A percentile compares a stretch with the other conserved stretches of the same genome.
Conservation (phyloP, 2,113 vertebrate species). For the Calypte anna region DNA sequence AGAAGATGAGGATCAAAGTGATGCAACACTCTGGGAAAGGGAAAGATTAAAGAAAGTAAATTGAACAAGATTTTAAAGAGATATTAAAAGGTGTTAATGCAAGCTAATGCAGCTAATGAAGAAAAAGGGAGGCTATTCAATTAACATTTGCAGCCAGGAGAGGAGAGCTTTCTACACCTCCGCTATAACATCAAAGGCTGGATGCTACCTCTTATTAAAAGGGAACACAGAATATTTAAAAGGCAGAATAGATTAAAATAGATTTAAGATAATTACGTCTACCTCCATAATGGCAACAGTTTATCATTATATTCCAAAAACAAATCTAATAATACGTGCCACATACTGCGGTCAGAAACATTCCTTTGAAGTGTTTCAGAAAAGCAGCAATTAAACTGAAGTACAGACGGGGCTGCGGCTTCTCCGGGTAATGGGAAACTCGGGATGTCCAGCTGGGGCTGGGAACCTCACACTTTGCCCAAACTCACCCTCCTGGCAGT, state of each 20-base stretch:
- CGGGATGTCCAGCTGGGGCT: not conserved
- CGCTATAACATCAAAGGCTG: conserved; percentile 79
- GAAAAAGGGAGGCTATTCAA: conserved; percentile 78
- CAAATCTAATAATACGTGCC: conserved; percentile 56
- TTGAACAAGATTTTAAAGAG: conserved; percentile 81
- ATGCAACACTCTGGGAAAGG: conserved; percentile 76
- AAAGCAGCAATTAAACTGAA: conserved; percentile 11
- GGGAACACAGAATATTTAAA: conserved; percentile 78
- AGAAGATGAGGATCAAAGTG: conserved; percentile 82
- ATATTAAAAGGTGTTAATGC: conserved; percentile 88
- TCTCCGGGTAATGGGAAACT: not conserved
- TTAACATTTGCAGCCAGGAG: conserved; percentile 75
- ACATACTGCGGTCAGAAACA: conserved; percentile 12
- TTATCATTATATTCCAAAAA: conserved; percentile 73
- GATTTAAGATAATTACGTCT: conserved; percentile 74
- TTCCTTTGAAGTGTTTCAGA: conserved; percentile 59
- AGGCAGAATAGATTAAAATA: conserved; percentile 79
- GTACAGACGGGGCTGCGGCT: not conserved
- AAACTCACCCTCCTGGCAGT: not conserved
- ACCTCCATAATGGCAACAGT: conserved; percentile 75
- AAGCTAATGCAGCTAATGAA: conserved; percentile 81
- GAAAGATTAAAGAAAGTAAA: conserved; percentile 87
- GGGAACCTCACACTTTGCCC: not conserved
- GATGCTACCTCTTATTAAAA: conserved; percentile 77
- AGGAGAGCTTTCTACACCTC: conserved; percentile 78